Conservation (phyloP, 2,113 vertebrate genomes). For the Nipponia nippon region DNA sequence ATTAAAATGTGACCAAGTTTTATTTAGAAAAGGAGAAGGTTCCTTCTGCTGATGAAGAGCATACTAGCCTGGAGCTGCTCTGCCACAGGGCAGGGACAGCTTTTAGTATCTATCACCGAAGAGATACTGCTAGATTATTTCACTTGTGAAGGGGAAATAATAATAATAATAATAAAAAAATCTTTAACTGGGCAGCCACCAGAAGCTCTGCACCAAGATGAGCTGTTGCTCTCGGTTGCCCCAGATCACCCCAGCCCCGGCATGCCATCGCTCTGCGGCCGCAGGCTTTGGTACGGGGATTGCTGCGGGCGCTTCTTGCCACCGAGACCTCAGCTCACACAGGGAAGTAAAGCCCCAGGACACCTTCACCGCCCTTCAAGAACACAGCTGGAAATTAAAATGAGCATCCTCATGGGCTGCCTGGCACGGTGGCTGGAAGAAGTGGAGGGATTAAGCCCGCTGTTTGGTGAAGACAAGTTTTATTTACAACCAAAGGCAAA, state of each 20-base stretch:
- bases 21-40: neutral
- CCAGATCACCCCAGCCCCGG: neutral
- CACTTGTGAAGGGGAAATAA: neutral
- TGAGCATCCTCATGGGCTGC: neutral
- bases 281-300: accelerated
- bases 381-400: neutral
- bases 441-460: neutral
- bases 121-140: neutral
- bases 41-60: neutral
- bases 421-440: neutral
- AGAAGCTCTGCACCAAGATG: neutral
- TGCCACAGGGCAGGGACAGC: neutral
- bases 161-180: neutral
- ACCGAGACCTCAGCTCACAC: accelerated
- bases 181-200: neutral
- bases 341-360: neutral
- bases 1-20: neutral
- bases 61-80: neutral
- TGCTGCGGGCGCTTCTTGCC: neutral
- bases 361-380: neutral
- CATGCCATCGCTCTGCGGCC: accelerated
- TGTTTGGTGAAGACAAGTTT: neutral
- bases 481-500: no score
- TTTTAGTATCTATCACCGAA: neutral
- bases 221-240: neutral